These are phyloP conservation scores for Melanargia galathea DNA, from an alignment of 2,888 invertebrate species.

Conservation along the genomic window DNA sequence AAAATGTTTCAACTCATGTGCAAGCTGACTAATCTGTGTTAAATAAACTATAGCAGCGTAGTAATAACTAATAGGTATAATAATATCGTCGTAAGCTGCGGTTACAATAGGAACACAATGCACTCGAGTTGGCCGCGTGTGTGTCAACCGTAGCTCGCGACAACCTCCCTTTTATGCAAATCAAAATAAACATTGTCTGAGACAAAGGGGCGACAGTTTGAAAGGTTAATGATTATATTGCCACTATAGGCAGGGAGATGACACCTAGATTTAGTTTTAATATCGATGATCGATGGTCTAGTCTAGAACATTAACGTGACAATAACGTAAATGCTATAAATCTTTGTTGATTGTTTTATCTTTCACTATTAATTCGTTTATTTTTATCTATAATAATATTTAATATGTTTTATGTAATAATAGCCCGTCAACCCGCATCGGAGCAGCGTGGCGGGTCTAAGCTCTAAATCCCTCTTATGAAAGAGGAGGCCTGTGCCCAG, in stretches of 20 bases:
- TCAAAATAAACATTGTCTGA: slow-evolving; percentile 36
- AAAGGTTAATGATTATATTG: slow-evolving; percentile 67
- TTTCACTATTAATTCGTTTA: too few relatives aligned
- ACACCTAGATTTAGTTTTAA: neutral
- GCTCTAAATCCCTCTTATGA: too few relatives aligned
- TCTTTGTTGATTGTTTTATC: too few relatives aligned
- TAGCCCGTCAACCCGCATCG: too few relatives aligned
- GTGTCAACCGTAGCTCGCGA: slow-evolving; percentile 25
- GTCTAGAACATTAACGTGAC: too few relatives aligned
- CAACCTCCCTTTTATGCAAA: slow-evolving; percentile 41
- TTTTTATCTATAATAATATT: too few relatives aligned
- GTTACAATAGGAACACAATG: slow-evolving; percentile 38
- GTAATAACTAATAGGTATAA: neutral
- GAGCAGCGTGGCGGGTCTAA: too few relatives aligned
- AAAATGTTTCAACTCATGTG: neutral
- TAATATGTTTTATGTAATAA: too few relatives aligned
- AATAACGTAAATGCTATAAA: too few relatives aligned
- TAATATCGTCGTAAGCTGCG: slow-evolving; percentile 9
- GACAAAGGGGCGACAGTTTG: slow-evolving; percentile 49
- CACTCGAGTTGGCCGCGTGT: slow-evolving; percentile 29
- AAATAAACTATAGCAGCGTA: neutral
- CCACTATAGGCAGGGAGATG: slow-evolving; percentile 11
- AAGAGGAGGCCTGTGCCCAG: too few relatives aligned
- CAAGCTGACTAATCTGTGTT: neutral
- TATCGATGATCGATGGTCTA: too few relatives aligned